Evolutionary conservation across 2,797 vertebrate genomes (phyloP), one percentile per base, ranked within the genome.

Genomic region (Bovichtus variegatus): DNA sequence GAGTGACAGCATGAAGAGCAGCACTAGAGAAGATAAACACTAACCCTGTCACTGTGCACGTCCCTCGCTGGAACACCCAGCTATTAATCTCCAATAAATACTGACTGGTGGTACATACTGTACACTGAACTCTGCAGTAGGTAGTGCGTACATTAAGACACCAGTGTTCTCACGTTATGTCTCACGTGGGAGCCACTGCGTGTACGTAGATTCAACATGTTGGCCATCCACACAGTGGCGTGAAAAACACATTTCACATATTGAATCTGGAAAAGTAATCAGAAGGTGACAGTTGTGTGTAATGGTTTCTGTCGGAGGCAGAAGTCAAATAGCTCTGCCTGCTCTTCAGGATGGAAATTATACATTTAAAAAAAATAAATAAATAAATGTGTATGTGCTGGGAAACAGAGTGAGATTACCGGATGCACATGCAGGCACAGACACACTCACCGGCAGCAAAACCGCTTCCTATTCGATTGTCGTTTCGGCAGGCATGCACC

Each of bases 261-360:
- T 68, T 7, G 18, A 67, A 11, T 43, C 19, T 70, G 59, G 36
- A 49, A 69, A 81, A 63, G 63, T 51, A 79, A 87, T 84, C 81
- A 70, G 68, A 55, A 44, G 62, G 65, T 64, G 76, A 75, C 80
- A 58, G 74, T 57, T 77, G 64, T 71, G 51, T 68, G 12, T 81
- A 38, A 78, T 38, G 47, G 12, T 2, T 55, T 62, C 61, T 68
- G 51, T 49, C 19, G 0, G 21, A 34, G 53, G 68, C 40, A 31
- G 38, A 53, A 29, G 71, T 82, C 67, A 34, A 21, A 80, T 16
- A 34, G 51, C 38, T 63, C 36, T 7, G 46, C 57, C 44, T 6
- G 15, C 71, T 72, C 23, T 41, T 64, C 51, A 53, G 18, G 41
- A 69, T 49, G 58, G n/a, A 83, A 84, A 85, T 68, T 34, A 68